phyloP scores from a whole-genome alignment of 2,888 invertebrate genomes.

The Polyploca ridens region DNA sequence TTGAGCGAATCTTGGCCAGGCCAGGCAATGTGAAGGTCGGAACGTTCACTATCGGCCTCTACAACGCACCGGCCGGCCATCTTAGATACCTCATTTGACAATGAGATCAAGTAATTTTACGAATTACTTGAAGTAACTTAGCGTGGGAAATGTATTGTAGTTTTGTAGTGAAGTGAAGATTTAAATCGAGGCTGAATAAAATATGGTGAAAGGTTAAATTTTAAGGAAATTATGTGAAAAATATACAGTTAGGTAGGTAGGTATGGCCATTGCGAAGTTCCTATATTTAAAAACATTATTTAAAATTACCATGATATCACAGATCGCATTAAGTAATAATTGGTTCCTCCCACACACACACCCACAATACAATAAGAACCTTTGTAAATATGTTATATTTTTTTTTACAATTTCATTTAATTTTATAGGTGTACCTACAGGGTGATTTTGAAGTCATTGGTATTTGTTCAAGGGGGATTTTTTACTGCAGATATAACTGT shows the following conservation, averaged over 20 bases:
- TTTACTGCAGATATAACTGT: too few relatives aligned
- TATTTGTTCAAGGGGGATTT: too few relatives aligned
- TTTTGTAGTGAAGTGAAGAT: not conserved
- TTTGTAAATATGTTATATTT: too few relatives aligned
- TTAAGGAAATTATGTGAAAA: not conserved
- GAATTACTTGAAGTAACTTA: not conserved
- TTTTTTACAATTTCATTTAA: too few relatives aligned
- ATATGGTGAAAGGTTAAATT: not conserved
- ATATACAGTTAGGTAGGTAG: too few relatives aligned
- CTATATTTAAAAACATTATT: too few relatives aligned
- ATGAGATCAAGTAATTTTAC: conserved; percentile 14
- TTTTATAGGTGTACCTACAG: too few relatives aligned
- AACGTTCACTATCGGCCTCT: conserved; percentile 65
- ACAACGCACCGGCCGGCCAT: conserved; percentile 21
- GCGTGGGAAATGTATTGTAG: conserved; percentile 6
- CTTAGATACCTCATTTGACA: conserved; percentile 14
- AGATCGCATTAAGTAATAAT: not conserved
- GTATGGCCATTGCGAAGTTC: too few relatives aligned
- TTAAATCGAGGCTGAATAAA: not conserved
- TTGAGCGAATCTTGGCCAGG: conserved; percentile 53
- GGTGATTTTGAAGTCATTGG: too few relatives aligned
- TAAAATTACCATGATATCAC: not conserved
- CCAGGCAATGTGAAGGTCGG: conserved; percentile 73
- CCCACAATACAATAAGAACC: not conserved
- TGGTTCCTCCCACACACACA: not conserved